Conservation (phyloP, 2,888 invertebrate genomes). For the Drosophila niveifrons region DNA sequence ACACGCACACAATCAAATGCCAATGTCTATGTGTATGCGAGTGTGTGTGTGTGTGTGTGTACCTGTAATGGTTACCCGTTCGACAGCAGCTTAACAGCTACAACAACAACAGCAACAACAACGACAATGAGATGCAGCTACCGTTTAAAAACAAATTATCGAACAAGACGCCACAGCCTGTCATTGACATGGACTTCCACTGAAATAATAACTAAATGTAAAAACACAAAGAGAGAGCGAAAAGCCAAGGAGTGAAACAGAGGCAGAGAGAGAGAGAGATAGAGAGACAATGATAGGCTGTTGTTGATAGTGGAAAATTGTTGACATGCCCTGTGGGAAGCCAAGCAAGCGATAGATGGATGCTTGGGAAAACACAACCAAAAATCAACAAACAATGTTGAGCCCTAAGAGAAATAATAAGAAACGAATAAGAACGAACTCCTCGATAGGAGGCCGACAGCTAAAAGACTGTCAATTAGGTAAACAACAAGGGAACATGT, state of each 20-base stretch:
- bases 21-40: background rate
- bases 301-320: constrained; percentile 51
- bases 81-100: constrained; percentile 59
- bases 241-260: constrained; percentile 8
- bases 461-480: constrained; percentile 30
- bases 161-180: constrained; percentile 65
- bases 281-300: constrained; percentile 9
- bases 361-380: constrained; percentile 5
- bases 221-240: constrained; percentile 15
- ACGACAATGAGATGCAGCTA: constrained; percentile 47
- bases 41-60: constrained; percentile 33
- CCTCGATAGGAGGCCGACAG: constrained; percentile 2
- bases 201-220: constrained; percentile 51
- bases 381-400: constrained; percentile 14
- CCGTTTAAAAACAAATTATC: constrained; percentile 80
- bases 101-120: constrained; percentile 36
- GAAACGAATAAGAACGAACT: background rate
- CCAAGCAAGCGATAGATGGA: constrained; percentile 24
- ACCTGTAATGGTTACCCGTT: constrained; percentile 64
- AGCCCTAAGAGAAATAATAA: constrained; percentile 11
- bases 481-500: background rate
- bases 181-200: constrained; percentile 59
- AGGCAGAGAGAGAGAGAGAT: constrained; percentile 1
- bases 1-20: constrained; percentile 12
- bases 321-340: constrained; percentile 44